phyloP scores from a whole-genome alignment of 2,888 invertebrate genomes.

The Troides oblongomaculatus region DNA sequence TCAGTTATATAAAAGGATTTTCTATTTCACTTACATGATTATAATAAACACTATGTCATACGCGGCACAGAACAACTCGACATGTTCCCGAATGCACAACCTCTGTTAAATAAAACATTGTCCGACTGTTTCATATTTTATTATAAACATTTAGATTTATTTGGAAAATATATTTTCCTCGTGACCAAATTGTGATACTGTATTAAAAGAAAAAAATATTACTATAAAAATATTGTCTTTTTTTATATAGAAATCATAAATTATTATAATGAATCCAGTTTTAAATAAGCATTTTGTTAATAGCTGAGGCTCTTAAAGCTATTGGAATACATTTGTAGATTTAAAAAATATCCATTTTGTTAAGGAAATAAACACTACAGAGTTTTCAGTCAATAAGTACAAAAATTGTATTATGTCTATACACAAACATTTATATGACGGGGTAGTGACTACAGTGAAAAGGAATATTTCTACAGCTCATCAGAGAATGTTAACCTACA shows the following conservation, averaged over 20 bases:
- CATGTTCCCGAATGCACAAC: constrained; percentile 25
- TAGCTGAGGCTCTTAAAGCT: constrained; percentile 29
- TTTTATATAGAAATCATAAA: constrained; percentile 38
- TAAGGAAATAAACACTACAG: constrained; percentile 8
- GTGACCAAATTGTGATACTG: constrained; percentile 54
- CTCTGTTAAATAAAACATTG: constrained; percentile 44
- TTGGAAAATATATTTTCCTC: constrained; percentile 44
- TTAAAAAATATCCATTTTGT: constrained; percentile 2
- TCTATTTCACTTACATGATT: constrained; percentile 41
- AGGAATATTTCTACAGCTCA: not conserved
- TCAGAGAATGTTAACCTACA: not conserved
- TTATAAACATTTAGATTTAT: constrained; percentile 55
- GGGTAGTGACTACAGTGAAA: not conserved
- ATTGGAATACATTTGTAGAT: constrained; percentile 28
- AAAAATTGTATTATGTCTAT: not conserved
- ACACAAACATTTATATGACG: not conserved
- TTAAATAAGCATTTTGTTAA: constrained; percentile 26
- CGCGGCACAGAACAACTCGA: constrained; percentile 30
- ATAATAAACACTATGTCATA: constrained; percentile 39
- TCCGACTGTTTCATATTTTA: constrained; percentile 61
- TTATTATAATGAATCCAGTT: constrained; percentile 14
- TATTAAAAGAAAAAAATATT: constrained; percentile 60
- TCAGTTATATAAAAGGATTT: constrained; percentile 44
- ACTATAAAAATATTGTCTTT: constrained; percentile 75
- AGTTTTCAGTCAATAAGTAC: constrained; percentile 10